These are phyloP conservation scores for Diplosoma virens DNA, from an alignment of 23 tunicate species.

Conservation along the genomic window DNA sequence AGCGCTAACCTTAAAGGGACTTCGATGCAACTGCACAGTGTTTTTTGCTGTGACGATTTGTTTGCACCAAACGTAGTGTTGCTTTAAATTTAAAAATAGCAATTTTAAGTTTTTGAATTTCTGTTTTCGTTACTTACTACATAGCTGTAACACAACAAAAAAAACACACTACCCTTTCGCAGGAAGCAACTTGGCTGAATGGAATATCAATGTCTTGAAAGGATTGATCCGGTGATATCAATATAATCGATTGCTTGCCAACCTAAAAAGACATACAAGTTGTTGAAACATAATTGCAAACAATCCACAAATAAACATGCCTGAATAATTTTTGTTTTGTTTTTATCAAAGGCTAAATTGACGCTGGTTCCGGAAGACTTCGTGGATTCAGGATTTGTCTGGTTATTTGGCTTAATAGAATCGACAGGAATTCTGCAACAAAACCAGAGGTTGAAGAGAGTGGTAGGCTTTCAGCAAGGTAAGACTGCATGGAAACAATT, in stretches of 20 bases:
- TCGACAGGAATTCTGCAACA: no score
- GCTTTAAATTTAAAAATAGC: background rate
- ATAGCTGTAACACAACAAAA: no score
- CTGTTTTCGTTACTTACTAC: background rate
- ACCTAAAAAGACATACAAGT: slow-evolving; percentile 25
- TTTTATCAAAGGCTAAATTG: slow-evolving; percentile 42
- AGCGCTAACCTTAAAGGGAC: background rate
- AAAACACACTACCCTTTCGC: slow-evolving; percentile 17
- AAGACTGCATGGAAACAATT: background rate
- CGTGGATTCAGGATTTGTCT: slow-evolving; percentile 43
- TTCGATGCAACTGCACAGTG: background rate
- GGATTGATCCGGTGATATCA: slow-evolving; percentile 64
- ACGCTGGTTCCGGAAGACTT: slow-evolving; percentile 47
- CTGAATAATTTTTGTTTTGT: slow-evolving; percentile 57
- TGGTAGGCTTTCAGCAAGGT: no score
- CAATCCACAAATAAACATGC: background rate
- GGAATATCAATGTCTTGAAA: slow-evolving; percentile 44
- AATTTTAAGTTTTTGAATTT: background rate
- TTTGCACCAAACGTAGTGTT: background rate
- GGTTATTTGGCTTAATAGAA: no score
- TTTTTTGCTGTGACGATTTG: background rate
- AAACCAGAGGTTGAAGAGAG: no score
- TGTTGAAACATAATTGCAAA: background rate
- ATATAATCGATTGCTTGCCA: slow-evolving; percentile 55
- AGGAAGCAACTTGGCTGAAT: slow-evolving; percentile 37